phyloP scores from a whole-genome alignment of 2,797 vertebrate species.

The Lacerta agilis region DNA sequence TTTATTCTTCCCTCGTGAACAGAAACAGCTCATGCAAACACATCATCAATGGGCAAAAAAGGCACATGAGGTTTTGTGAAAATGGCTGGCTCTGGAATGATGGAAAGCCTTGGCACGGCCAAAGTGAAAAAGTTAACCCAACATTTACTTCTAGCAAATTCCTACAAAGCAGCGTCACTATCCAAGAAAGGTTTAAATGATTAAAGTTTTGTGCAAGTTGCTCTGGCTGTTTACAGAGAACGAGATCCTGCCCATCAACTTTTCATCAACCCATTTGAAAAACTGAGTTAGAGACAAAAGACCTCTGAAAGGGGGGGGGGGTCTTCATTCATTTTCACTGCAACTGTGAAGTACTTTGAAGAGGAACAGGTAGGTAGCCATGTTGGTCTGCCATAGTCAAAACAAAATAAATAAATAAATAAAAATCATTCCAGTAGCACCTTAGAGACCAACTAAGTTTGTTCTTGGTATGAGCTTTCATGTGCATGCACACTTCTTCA shows the following conservation, averaged over 20 bases:
- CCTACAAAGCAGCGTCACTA: slow-evolving; percentile 53
- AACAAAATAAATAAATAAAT: too few species aligned
- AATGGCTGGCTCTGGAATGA: neutral
- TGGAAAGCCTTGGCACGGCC: neutral
- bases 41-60: neutral
- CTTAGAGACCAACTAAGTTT: too few species aligned
- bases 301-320: neutral
- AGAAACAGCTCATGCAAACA: slow-evolving; percentile 16
- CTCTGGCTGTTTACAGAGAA: slow-evolving; percentile 43
- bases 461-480: too few species aligned
- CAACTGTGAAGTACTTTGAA: neutral
- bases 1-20: slow-evolving; percentile 20
- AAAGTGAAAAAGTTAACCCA: slow-evolving; percentile 12
- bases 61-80: neutral
- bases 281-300: neutral
- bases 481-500: too few species aligned
- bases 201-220: slow-evolving; percentile 61
- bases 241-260: slow-evolving; percentile 52
- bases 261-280: slow-evolving; percentile 29
- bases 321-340: too few species aligned
- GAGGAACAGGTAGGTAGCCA: too few species aligned
- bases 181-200: slow-evolving; percentile 52
- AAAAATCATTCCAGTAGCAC: too few species aligned
- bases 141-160: slow-evolving; percentile 50
- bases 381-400: too few species aligned